Conservation (phyloP, 2,113 vertebrate species). For the Apistogramma diplotaenia region DNA sequence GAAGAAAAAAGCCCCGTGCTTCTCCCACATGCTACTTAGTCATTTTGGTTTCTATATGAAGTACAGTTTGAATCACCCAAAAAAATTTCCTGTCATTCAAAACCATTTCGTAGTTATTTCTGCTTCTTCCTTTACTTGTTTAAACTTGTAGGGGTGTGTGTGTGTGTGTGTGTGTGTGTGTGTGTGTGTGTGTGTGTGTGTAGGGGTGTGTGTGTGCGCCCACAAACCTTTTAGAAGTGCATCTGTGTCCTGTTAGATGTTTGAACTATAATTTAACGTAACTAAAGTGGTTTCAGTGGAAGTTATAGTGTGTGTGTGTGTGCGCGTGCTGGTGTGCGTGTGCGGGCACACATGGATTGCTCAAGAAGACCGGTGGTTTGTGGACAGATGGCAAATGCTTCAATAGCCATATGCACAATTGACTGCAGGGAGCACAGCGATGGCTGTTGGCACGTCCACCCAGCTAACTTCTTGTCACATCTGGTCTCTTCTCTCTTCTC, state of each 20-base stretch:
- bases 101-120: constrained; percentile 32
- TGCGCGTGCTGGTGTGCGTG: no score
- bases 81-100: constrained; percentile 4
- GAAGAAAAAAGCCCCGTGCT: not conserved
- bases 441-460: constrained; percentile 42
- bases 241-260: not conserved
- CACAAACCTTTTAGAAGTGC: not conserved
- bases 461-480: constrained; percentile 29
- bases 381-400: constrained; percentile 67
- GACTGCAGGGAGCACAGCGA: constrained; percentile 37
- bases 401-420: constrained; percentile 28
- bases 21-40: constrained; percentile 23
- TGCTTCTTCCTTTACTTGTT: not conserved
- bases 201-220: not conserved
- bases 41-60: constrained; percentile 25
- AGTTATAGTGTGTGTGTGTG: not conserved
- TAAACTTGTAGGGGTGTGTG: constrained; percentile 6
- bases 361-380: constrained; percentile 40
- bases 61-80: constrained; percentile 22
- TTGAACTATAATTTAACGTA: not conserved
- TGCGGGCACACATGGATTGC: not conserved
- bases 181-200: not conserved
- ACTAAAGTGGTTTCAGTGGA: not conserved
- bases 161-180: not conserved
- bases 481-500: constrained; percentile 34